These are phyloP conservation scores for Callocephalon fimbriatum DNA, from an alignment of 2,113 vertebrate species.

Conservation along the genomic window DNA sequence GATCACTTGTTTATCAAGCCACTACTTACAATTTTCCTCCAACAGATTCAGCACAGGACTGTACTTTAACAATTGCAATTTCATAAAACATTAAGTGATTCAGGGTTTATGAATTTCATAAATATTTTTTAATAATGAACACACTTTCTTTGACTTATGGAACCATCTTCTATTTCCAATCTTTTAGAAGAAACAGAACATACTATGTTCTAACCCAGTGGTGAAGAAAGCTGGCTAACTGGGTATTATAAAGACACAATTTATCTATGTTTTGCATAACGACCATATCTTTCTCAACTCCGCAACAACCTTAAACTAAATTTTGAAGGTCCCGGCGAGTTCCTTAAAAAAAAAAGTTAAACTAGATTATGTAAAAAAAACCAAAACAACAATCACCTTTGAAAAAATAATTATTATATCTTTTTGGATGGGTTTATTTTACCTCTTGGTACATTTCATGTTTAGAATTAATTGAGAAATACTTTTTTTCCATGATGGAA, in stretches of 20 bases:
- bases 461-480: background rate
- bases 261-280: background rate
- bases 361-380: no score
- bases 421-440: background rate
- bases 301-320: background rate
- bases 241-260: background rate
- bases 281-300: background rate
- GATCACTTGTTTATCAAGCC: background rate
- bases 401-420: background rate
- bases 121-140: background rate
- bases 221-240: background rate
- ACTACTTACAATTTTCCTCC: background rate
- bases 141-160: background rate
- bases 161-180: background rate
- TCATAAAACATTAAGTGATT: background rate
- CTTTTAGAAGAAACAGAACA: background rate
- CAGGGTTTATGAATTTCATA: background rate
- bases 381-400: background rate
- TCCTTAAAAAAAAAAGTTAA: no score
- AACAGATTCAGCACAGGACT: background rate
- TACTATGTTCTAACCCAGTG: fast-evolving
- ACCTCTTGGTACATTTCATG: background rate
- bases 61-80: background rate
- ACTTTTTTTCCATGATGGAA: background rate
- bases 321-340: background rate